Evolutionary conservation across 2,888 invertebrate genomes (phyloP).

Genomic region (Polydesmus complanatus): DNA sequence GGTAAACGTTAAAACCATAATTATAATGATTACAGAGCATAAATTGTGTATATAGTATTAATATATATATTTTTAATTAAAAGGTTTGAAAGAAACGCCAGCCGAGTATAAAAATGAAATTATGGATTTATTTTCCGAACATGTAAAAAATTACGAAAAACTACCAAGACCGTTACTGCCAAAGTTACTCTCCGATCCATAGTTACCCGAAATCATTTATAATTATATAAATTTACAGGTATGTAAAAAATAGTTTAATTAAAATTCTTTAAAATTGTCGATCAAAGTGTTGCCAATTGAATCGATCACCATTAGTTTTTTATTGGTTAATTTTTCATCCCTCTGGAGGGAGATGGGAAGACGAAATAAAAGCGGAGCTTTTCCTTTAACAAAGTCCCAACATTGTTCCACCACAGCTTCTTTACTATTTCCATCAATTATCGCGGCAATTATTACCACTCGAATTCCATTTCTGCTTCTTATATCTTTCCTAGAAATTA

Average conservation of each 20-base stretch:
- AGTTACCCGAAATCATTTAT: too few relatives aligned
- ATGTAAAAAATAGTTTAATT: background rate
- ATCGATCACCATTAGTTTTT: background rate
- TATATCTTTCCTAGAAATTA: background rate
- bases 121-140: conserved; percentile 67
- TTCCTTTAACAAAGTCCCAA: conserved; percentile 5
- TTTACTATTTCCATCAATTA: background rate
- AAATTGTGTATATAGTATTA: background rate
- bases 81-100: conserved; percentile 59
- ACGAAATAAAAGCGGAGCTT: background rate
- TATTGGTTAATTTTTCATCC: background rate
- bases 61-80: conserved; percentile 9
- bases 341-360: background rate
- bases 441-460: conserved; percentile 4
- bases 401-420: background rate
- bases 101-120: conserved; percentile 70
- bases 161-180: conserved; percentile 35
- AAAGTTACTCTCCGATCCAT: background rate
- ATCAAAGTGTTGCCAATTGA: background rate
- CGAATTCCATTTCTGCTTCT: conserved; percentile 4
- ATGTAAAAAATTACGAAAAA: conserved; percentile 61
- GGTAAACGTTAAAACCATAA: too few relatives aligned
- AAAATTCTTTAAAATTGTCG: background rate
- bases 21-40: too few relatives aligned
- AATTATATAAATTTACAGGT: too few relatives aligned